Percentiles rank a stretch among this genome's conserved stretches.
phyloP scores from a whole-genome alignment of 2,797 vertebrate genomes.

The Clamator glandarius region DNA sequence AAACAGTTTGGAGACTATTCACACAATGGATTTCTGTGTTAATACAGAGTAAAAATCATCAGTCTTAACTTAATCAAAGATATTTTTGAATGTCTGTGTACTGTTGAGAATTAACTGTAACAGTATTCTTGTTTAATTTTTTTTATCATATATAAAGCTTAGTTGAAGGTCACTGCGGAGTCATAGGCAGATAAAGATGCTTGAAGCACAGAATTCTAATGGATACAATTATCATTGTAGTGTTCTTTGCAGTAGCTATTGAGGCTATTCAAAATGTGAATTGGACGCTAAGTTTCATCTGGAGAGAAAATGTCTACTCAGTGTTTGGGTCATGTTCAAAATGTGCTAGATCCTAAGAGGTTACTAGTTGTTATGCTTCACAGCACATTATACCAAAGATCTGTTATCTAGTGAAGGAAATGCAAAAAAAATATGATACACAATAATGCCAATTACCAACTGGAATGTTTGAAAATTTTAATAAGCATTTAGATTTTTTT shows the following conservation, averaged over 20 bases:
- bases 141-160: constrained; percentile 12
- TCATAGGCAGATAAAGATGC: background rate
- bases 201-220: background rate
- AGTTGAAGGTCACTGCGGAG: constrained; percentile 3
- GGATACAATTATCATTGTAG: background rate
- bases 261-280: constrained; percentile 24
- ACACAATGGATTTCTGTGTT: background rate
- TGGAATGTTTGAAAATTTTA: background rate
- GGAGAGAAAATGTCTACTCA: background rate
- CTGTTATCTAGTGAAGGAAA: background rate
- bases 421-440: background rate
- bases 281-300: background rate
- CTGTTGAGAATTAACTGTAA: background rate
- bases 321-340: background rate
- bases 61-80: background rate
- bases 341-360: background rate
- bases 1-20: background rate
- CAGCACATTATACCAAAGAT: background rate
- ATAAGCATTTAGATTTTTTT: background rate
- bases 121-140: background rate
- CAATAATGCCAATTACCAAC: background rate
- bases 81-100: background rate
- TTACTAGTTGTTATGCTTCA: background rate
- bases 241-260: background rate
- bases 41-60: background rate